Percentiles rank a stretch among this genome's conserved stretches.
Conservation (phyloP, 2,888 invertebrate genomes). For the Hedya salicella region DNA sequence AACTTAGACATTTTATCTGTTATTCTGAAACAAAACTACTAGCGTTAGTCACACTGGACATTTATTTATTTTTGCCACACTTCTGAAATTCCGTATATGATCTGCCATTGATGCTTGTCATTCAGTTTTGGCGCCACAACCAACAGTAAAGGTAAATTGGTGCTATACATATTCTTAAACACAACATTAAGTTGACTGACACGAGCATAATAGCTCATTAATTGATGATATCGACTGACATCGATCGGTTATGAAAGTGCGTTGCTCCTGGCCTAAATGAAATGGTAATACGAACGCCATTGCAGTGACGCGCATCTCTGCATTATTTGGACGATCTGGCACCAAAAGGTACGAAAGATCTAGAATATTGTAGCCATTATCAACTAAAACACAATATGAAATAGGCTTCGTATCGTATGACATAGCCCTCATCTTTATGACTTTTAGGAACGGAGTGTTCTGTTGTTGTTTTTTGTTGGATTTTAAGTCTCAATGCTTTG, state of each 20-base stretch:
- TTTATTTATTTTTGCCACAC: too few relatives aligned
- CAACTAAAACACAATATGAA: neutral
- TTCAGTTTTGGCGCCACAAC: neutral
- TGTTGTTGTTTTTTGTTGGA: neutral
- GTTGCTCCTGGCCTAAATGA: conserved; percentile 55
- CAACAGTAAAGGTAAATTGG: conserved; percentile 7
- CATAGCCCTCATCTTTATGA: neutral
- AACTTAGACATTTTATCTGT: too few relatives aligned
- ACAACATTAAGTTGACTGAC: conserved; percentile 40
- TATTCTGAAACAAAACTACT: too few relatives aligned
- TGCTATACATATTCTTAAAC: conserved; percentile 28
- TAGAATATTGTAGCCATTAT: neutral
- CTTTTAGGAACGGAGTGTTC: neutral
- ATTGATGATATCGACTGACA: conserved; percentile 41
- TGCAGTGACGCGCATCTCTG: conserved; percentile 59
- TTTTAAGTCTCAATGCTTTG: conserved; percentile 10
- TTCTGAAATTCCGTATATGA: too few relatives aligned
- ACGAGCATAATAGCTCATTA: conserved; percentile 44
- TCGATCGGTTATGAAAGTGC: conserved; percentile 47
- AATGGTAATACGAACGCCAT: conserved; percentile 49
- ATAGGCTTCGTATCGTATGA: neutral
- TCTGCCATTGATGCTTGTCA: too few relatives aligned
- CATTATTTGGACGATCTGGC: conserved; percentile 54
- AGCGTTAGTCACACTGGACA: too few relatives aligned
- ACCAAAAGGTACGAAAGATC: neutral